These are phyloP conservation scores for Microctenopoma stevenorrisi DNA, from an alignment of 2,797 vertebrate genomes.

Conservation along the genomic window DNA sequence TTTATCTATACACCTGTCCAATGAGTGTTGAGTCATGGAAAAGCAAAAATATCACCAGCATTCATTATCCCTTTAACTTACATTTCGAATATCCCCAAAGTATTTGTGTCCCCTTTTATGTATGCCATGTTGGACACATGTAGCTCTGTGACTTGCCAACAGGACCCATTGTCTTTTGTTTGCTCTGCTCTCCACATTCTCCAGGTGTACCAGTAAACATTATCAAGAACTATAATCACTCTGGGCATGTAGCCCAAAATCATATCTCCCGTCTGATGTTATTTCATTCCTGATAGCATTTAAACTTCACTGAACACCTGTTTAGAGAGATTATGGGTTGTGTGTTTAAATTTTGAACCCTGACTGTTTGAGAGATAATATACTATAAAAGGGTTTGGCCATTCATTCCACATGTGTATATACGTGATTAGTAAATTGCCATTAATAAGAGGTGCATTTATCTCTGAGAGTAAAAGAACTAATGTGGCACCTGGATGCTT, in stretches of 20 bases:
- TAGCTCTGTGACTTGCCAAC: conserved; percentile 18
- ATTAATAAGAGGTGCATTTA: conserved; percentile 20
- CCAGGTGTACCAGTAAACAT: conserved; percentile 51
- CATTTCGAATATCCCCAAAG: not conserved
- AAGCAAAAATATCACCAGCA: too few species aligned
- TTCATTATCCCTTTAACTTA: not conserved
- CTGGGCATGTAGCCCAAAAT: conserved; percentile 49
- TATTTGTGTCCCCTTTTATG: not conserved
- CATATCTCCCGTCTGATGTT: conserved; percentile 39
- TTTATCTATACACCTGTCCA: too few species aligned
- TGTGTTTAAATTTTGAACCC: conserved; percentile 33
- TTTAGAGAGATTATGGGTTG: conserved; percentile 11
- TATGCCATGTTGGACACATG: not conserved
- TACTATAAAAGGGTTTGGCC: conserved; percentile 37
- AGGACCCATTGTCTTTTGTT: conserved; percentile 57
- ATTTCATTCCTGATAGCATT: conserved; percentile 36
- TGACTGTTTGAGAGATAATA: conserved; percentile 32
- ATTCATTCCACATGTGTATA: not conserved
- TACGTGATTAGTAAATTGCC: not conserved
- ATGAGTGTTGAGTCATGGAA: too few species aligned
- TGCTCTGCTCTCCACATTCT: conserved; percentile 55
- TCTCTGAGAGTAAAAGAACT: conserved; percentile 9
- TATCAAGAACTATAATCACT: conserved; percentile 41
- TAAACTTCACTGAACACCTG: conserved; percentile 61
- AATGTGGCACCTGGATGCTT: conserved; percentile 32